Conservation (phyloP, 2,888 invertebrate species). For the Lycia hirtaria region DNA sequence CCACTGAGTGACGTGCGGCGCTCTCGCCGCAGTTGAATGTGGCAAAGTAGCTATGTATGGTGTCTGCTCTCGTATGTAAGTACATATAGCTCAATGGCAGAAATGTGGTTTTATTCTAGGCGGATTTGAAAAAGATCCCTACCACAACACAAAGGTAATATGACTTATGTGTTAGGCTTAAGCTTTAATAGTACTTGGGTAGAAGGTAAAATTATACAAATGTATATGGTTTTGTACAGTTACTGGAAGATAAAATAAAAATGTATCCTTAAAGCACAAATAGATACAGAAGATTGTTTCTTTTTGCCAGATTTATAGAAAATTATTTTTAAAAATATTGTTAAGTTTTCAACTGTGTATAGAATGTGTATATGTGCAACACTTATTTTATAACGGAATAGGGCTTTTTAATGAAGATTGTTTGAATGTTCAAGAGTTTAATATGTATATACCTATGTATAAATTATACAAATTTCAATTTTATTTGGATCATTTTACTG, state of each 20-base stretch:
- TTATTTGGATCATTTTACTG: constrained; percentile 11
- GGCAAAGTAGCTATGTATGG: too few species aligned
- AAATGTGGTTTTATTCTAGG: too few species aligned
- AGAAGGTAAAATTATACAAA: too few species aligned
- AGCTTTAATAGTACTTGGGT: too few species aligned
- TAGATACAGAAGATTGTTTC: neutral
- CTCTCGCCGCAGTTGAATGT: too few species aligned
- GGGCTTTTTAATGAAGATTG: constrained; percentile 21
- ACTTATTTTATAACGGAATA: constrained; percentile 23
- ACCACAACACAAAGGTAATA: too few species aligned
- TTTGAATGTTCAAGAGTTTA: constrained; percentile 34
- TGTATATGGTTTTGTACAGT: neutral
- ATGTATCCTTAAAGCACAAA: neutral
- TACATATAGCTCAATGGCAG: too few species aligned
- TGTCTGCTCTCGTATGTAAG: too few species aligned
- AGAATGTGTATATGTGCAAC: constrained; percentile 16
- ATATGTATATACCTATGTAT: constrained; percentile 28
- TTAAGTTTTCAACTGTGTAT: constrained; percentile 11
- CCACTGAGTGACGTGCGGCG: too few species aligned
- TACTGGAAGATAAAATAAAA: neutral
- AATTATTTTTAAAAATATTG: neutral
- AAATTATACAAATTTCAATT: constrained; percentile 37
- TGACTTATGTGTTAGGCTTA: too few species aligned
- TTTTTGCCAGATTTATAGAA: constrained; percentile 3
- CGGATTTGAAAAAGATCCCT: too few species aligned